phyloP scores from a whole-genome alignment of 53 echinoderm and acorn worm species.

The Glandiceps talaboti region DNA sequence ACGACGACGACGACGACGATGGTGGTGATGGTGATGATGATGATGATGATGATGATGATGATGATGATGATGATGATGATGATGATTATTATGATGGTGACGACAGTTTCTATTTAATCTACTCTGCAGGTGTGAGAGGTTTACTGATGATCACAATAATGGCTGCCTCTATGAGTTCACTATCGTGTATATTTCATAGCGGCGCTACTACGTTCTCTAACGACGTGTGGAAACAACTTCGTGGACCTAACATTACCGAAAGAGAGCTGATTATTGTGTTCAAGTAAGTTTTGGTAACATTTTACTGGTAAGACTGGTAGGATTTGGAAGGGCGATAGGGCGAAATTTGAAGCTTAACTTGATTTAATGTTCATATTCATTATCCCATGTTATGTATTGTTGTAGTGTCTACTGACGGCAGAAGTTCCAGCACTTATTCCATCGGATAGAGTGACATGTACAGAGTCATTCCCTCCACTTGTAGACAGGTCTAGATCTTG shows the following conservation, averaged over 20 bases:
- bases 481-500: too few species aligned
- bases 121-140: conserved; percentile 29
- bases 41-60: conserved; percentile 15
- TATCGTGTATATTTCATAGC: conserved; percentile 91
- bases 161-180: conserved; percentile 90
- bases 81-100: too few species aligned
- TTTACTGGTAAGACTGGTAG: too few species aligned
- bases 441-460: too few species aligned
- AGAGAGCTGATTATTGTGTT: conserved; percentile 79
- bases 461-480: too few species aligned
- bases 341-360: too few species aligned
- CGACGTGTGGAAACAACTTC: conserved; percentile 84
- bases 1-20: background rate
- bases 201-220: conserved; percentile 87
- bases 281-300: conserved; percentile 35
- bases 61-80: conserved; percentile 15
- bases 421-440: too few species aligned
- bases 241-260: conserved; percentile 42
- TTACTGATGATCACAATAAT: conserved; percentile 89
- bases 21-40: background rate
- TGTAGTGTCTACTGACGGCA: too few species aligned
- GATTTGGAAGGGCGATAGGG: too few species aligned
- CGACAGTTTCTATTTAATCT: background rate
- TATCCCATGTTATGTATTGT: too few species aligned
- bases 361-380: too few species aligned